Evolutionary conservation across 2,888 invertebrate species (phyloP).

Genomic region (Heteropelma amictum): DNA sequence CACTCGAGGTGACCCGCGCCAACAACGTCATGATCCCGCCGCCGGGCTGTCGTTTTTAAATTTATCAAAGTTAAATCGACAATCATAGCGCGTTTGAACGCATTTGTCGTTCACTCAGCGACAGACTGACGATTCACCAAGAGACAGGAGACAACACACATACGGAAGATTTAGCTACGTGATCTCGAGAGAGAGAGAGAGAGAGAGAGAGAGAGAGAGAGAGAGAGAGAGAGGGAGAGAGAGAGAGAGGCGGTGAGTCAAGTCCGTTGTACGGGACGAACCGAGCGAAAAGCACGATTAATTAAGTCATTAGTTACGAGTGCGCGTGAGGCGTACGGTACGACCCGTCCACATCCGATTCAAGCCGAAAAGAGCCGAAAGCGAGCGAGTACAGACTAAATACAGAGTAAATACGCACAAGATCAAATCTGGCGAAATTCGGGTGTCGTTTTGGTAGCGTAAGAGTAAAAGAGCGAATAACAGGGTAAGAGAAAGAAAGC

Average conservation of each 20-base stretch:
- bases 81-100: too few species aligned
- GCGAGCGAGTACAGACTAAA: constrained; percentile 8
- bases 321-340: constrained; percentile 48
- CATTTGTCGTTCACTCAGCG: too few species aligned
- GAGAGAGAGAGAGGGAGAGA: constrained; percentile 9
- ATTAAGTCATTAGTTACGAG: constrained; percentile 63
- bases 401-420: constrained; percentile 34
- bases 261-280: constrained; percentile 45
- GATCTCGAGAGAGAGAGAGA: constrained; percentile 11
- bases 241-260: constrained; percentile 10
- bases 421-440: constrained; percentile 35
- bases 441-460: constrained; percentile 37
- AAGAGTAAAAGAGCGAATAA: constrained; percentile 10
- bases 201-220: constrained; percentile 4
- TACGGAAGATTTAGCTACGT: constrained; percentile 9
- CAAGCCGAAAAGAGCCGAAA: constrained; percentile 37
- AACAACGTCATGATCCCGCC: too few species aligned
- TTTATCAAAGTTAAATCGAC: too few species aligned
- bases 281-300: constrained; percentile 59
- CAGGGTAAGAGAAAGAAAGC: constrained; percentile 39
- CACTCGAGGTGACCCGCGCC: too few species aligned
- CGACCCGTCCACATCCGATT: constrained; percentile 25
- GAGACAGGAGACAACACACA: too few species aligned
- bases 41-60: too few species aligned
- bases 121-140: constrained; percentile 46